These are phyloP conservation scores for Stictonetta naevosa DNA, from an alignment of 2,113 vertebrate species.

Conservation along the genomic window DNA sequence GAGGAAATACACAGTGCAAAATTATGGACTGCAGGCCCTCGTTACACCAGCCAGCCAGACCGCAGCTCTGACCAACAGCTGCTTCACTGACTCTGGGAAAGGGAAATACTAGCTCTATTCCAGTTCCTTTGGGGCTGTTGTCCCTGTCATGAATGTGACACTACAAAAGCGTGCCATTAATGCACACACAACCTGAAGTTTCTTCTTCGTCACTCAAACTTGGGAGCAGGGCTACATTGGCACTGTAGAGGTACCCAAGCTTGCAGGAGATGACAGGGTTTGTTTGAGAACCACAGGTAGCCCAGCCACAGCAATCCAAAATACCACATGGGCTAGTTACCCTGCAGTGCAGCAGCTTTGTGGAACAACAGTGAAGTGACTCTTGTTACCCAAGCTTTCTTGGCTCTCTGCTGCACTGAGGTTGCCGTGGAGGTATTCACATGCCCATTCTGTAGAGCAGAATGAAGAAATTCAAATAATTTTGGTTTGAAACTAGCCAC, in stretches of 20 bases:
- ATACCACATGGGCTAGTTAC: rapidly evolving
- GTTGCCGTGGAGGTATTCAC: not conserved
- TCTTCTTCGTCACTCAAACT: not conserved
- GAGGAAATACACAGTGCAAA: conserved; percentile 21
- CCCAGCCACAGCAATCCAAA: not conserved
- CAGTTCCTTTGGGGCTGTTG: not conserved
- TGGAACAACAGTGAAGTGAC: rapidly evolving
- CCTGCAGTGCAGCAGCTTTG: not conserved
- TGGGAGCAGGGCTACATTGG: not conserved
- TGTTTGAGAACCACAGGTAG: not conserved
- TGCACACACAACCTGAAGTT: not conserved
- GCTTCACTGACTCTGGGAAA: not conserved
- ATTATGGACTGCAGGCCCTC: not conserved
- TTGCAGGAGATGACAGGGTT: not conserved
- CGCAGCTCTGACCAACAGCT: not conserved
- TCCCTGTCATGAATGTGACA: not conserved
- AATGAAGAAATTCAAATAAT: not conserved
- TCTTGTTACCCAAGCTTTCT: not conserved
- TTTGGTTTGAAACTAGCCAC: not conserved
- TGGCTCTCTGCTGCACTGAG: not conserved
- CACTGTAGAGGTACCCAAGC: not conserved
- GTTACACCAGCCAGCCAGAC: not conserved
- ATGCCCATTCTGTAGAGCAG: not conserved
- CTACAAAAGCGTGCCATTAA: not conserved
- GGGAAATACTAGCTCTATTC: not conserved